Conservation (phyloP, 1,140 invertebrate genomes). For the Procambarus virginalis region DNA sequence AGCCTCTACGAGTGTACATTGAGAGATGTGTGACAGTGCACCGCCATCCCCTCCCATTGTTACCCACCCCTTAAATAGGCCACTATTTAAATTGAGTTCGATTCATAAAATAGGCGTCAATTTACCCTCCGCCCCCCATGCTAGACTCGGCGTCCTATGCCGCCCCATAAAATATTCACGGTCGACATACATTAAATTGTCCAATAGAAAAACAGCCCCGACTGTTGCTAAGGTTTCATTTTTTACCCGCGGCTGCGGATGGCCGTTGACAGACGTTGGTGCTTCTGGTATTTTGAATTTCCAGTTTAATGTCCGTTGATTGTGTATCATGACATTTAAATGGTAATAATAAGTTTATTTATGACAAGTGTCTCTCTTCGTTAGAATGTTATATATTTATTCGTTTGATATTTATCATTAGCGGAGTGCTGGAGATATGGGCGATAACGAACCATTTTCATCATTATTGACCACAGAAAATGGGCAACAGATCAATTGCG, state of each 20-base stretch:
- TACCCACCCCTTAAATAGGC: constrained; percentile 12
- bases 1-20: neutral
- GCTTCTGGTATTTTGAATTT: neutral
- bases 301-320: constrained; percentile 34
- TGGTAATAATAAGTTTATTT: neutral
- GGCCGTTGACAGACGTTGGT: constrained; percentile 39
- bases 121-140: constrained; percentile 21
- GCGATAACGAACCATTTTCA: constrained; percentile 19
- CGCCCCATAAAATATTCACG: constrained; percentile 51
- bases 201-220: constrained; percentile 31
- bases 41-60: constrained; percentile 13
- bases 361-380: neutral
- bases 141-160: constrained; percentile 5
- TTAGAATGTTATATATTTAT: neutral
- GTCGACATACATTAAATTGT: constrained; percentile 29
- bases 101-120: constrained; percentile 46
- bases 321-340: constrained; percentile 14
- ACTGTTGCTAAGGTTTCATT: constrained; percentile 37
- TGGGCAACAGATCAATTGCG: constrained; percentile 30
- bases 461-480: constrained; percentile 41
- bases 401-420: constrained; percentile 1
- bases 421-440: neutral
- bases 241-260: constrained; percentile 1
- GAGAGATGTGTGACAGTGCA: neutral
- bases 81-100: constrained; percentile 44